Evolutionary conservation across 2,888 invertebrate genomes (phyloP), one percentile per base, ranked within the genome.

Genomic region (Nymphalis urticae): DNA sequence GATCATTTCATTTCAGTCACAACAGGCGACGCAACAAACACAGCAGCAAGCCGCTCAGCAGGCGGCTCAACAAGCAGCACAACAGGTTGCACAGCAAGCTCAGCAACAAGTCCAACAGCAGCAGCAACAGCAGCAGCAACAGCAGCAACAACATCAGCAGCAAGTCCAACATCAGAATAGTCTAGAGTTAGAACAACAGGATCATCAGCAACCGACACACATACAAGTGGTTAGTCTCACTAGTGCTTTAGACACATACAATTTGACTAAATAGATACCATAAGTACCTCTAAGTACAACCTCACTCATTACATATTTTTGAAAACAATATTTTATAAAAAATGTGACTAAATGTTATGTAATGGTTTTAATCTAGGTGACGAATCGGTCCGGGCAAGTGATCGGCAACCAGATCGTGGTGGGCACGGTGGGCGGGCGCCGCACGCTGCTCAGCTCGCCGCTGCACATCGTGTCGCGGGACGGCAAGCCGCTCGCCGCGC

Each of bases 321-420:
- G 27, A 32, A 32, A 32, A 0, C 27, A 32, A 32, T 27, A 27
- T 27, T 27, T 27, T 27, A 27, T 27, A 0, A 27, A 5, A 27
- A 27, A 10, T 13, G 9, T 0, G 2, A 0, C 2, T n/a, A n/a
- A 42, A 42, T 42, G 2, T 42, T 42, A 42, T 6, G 2, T 42
- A 13, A 42, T 42, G 13, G 4, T 42, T 10, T 1, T 42, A 3
- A 13, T 2, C 16, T 78, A 93, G 93, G 92, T 93, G 67, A 92
- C 92, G 67, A 93, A 93, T 72, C 82, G 93, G 1, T 91, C 93
- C 1, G 93, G 93, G 0, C 93, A 93, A 72, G 93, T 93, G 80
- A 93, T 93, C 76, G 93, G 93, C 72, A 93, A 93, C 80, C 93
- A 93, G 82, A 93, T 93, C 68, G 82, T 93, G 72, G 89, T 93